Percentiles rank a stretch among this genome's conserved stretches.
phyloP scores from a whole-genome alignment of 2,113 vertebrate species.

The Sebastes schlegelii region DNA sequence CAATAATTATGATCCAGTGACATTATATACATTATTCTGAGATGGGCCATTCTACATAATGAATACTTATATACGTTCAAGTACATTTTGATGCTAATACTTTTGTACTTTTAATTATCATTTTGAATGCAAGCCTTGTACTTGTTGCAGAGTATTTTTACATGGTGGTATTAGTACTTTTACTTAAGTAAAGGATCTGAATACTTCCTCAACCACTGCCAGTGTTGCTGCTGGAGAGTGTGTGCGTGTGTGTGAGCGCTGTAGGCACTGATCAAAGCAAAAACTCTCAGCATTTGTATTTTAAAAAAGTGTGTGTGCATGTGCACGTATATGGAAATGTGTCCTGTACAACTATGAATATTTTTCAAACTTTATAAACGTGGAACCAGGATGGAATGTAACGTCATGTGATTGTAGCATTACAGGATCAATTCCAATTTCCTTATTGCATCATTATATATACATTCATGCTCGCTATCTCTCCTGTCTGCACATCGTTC shows the following conservation, averaged over 20 bases:
- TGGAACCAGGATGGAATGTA: slow-evolving; percentile 4
- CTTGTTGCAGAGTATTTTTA: no score
- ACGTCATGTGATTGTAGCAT: slow-evolving; percentile 7
- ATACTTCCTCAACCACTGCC: no score
- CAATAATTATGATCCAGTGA: no score
- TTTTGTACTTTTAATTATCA: no score
- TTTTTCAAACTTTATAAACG: slow-evolving; percentile 27
- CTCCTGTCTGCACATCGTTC: neutral
- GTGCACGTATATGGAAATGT: slow-evolving; percentile 38
- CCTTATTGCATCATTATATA: slow-evolving; percentile 11
- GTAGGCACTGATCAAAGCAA: slow-evolving; percentile 47
- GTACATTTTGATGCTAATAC: no score
- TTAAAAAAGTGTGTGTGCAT: slow-evolving; percentile 18
- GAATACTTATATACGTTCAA: no score
- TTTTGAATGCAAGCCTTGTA: no score
- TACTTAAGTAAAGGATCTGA: no score
- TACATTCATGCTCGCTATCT: neutral
- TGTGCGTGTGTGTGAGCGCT: neutral
- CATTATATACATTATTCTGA: no score
- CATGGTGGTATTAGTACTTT: no score
- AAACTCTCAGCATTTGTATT: slow-evolving; percentile 38
- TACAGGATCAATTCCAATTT: slow-evolving; percentile 4
- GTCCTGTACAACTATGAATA: slow-evolving; percentile 30
- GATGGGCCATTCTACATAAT: no score
- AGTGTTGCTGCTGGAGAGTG: slow-evolving; percentile 5